Evolutionary conservation across 2,797 vertebrate genomes (phyloP).

Genomic region (Cirrhinus mrigala): DNA sequence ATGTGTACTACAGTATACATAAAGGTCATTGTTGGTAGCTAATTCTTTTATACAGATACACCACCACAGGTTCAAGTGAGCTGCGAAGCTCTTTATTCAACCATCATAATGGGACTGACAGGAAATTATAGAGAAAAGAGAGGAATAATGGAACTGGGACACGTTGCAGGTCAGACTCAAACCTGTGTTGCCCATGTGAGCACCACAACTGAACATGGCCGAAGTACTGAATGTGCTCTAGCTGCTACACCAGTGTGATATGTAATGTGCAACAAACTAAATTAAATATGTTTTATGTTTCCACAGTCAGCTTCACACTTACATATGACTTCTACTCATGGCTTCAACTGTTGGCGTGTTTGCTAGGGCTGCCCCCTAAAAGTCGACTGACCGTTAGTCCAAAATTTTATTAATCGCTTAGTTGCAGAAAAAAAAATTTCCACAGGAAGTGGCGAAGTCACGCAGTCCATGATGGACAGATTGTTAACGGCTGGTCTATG

Average conservation of each 20-base stretch:
- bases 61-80: not conserved
- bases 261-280: not conserved
- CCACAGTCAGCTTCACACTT: not conserved
- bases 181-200: not conserved
- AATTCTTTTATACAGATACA: not conserved
- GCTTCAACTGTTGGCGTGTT: not conserved
- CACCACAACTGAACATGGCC: conserved; percentile 1
- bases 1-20: not conserved
- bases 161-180: not conserved
- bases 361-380: too few species aligned
- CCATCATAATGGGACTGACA: not conserved
- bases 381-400: too few species aligned
- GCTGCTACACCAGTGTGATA: not conserved
- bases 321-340: not conserved
- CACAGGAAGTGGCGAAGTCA: too few species aligned
- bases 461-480: too few species aligned
- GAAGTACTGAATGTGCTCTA: not conserved
- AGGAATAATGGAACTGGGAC: not conserved
- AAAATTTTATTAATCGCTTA: too few species aligned
- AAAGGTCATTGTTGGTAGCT: too few species aligned
- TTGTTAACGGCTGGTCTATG: too few species aligned
- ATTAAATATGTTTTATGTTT: not conserved
- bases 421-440: too few species aligned
- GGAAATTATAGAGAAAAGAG: not conserved
- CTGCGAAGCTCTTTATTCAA: not conserved